Percentiles rank a stretch among this genome's conserved stretches.
Conservation (phyloP, 2,797 vertebrate genomes). For the Manis crassicaudata region DNA sequence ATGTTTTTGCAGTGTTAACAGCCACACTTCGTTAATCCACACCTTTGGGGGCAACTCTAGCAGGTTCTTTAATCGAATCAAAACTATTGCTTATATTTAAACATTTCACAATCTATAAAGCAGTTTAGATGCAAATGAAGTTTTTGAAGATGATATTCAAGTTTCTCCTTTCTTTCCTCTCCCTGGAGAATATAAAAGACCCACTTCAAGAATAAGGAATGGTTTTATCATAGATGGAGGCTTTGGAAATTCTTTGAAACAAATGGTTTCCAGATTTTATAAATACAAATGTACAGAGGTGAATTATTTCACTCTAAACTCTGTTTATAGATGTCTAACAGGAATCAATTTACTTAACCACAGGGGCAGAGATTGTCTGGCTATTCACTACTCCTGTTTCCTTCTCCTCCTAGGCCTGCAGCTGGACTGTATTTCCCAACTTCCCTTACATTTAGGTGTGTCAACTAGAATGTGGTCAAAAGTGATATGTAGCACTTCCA, state of each 20-base stretch:
- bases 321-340: background rate
- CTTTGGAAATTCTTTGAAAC: conserved; percentile 24
- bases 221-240: background rate
- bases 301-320: conserved; percentile 23
- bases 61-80: conserved; percentile 31
- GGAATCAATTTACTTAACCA: background rate
- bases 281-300: background rate
- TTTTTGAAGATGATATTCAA: conserved; percentile 41
- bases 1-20: background rate
- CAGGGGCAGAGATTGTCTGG: background rate
- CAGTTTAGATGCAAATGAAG: background rate
- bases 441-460: background rate
- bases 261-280: conserved; percentile 23
- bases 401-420: background rate
- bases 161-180: conserved; percentile 43
- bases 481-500: background rate
- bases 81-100: background rate
- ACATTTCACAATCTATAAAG: conserved; percentile 20
- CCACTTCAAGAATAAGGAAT: background rate
- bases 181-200: background rate
- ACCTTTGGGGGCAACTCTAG: background rate
- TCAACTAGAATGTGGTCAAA: background rate
- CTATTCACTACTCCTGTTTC: background rate
- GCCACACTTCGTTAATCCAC: background rate
- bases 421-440: background rate